phyloP scores from a whole-genome alignment of 2,797 vertebrate species.

The Phylloscopus collybita region DNA sequence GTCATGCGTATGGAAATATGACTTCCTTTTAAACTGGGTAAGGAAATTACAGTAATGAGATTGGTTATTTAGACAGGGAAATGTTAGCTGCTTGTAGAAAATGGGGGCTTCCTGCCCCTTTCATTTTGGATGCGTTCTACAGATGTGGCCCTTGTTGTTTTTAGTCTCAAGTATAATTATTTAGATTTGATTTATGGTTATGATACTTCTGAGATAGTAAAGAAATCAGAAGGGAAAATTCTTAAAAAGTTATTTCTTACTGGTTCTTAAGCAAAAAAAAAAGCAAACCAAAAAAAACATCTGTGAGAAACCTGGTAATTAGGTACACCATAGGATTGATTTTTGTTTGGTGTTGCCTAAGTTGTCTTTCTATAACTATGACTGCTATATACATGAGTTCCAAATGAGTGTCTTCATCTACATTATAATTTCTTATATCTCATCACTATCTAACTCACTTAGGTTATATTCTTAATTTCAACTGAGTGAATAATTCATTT shows the following conservation, averaged over 20 bases:
- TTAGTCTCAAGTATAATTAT: constrained; percentile 53
- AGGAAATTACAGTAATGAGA: constrained; percentile 44
- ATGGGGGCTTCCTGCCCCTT: constrained; percentile 46
- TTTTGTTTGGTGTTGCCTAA: neutral
- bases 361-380: neutral
- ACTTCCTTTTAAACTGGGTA: constrained; percentile 43
- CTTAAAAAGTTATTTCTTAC: neutral
- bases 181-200: constrained; percentile 69
- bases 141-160: constrained; percentile 66
- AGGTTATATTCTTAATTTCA: neutral
- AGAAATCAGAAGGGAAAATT: constrained; percentile 57
- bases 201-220: constrained; percentile 57
- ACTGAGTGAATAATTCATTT: neutral
- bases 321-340: neutral
- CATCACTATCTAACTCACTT: neutral
- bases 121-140: constrained; percentile 63
- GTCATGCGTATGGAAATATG: constrained; percentile 44
- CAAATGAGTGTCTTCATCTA: neutral
- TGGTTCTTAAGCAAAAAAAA: neutral
- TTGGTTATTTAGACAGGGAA: constrained; percentile 48
- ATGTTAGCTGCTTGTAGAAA: constrained; percentile 51
- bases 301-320: neutral
- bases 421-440: neutral
- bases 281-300: neutral
- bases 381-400: neutral